Conservation (phyloP, 2,113 vertebrate species). For the Bos indicus region DNA sequence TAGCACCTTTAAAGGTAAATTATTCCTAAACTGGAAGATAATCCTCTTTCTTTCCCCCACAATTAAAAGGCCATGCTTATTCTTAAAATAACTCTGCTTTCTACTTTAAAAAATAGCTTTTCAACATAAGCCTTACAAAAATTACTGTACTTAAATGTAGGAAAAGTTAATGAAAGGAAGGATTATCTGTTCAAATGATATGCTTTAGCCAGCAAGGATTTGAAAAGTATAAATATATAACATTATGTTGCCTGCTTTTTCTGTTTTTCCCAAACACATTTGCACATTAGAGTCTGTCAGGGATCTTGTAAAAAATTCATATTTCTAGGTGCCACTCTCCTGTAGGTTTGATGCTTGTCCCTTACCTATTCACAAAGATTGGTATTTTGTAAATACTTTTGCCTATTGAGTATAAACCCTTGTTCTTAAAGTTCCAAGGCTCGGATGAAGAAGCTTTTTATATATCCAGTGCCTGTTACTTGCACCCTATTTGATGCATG, state of each 20-base stretch:
- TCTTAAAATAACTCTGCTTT: slow-evolving; percentile 1
- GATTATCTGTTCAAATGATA: background rate
- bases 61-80: background rate
- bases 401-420: background rate
- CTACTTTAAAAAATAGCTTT: background rate
- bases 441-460: background rate
- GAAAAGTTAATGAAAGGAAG: background rate
- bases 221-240: background rate
- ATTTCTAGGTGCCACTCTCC: background rate
- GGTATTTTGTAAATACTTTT: background rate
- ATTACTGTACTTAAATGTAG: background rate
- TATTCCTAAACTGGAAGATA: slow-evolving; percentile 13
- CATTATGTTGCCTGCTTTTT: background rate
- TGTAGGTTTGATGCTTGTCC: background rate
- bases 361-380: background rate
- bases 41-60: background rate
- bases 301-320: background rate
- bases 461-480: background rate
- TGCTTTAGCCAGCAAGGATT: background rate
- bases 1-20: slow-evolving; percentile 2
- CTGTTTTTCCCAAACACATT: background rate
- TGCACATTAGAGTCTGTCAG: background rate
- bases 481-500: background rate
- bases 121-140: background rate
- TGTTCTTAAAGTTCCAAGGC: background rate